A percentile compares a stretch with the other conserved stretches of the same genome.
Evolutionary conservation across 2,888 invertebrate species (phyloP).

Genomic region (Dorcus parallelipipedus): DNA sequence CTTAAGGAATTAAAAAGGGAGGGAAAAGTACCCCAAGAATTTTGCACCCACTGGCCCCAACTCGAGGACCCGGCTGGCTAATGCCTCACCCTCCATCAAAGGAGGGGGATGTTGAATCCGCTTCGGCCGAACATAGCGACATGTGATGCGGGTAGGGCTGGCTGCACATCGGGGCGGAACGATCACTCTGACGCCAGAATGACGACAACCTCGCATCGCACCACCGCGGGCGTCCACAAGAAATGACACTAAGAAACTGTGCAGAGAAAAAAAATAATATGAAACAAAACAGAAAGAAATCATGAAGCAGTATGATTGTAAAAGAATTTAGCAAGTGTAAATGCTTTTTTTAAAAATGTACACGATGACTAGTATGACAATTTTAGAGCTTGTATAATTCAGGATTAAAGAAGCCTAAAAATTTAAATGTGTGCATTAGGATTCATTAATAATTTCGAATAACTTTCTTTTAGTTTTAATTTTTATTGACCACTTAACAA

Average conservation of each 20-base stretch:
- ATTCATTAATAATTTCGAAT: too few relatives aligned
- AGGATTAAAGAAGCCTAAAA: too few relatives aligned
- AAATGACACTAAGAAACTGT: slow-evolving; percentile 96
- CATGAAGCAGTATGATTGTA: not conserved
- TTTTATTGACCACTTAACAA: too few relatives aligned
- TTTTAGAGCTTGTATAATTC: too few relatives aligned
- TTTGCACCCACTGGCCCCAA: slow-evolving; percentile 94
- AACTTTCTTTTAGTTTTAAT: too few relatives aligned
- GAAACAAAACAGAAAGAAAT: not conserved
- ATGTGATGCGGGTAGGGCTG: slow-evolving; percentile 94
- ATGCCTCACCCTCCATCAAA: slow-evolving; percentile 96
- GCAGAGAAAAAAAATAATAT: not conserved
- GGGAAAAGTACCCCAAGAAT: slow-evolving; percentile 77
- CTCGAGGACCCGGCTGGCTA: slow-evolving; percentile 91
- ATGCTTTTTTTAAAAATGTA: too few relatives aligned
- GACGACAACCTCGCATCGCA: slow-evolving; percentile 97
- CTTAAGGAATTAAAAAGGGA: not conserved
- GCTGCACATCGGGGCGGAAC: slow-evolving; percentile 94
- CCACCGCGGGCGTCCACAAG: slow-evolving; percentile 99
- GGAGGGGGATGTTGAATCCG: slow-evolving; percentile 85
- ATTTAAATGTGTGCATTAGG: too few relatives aligned
- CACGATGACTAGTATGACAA: too few relatives aligned
- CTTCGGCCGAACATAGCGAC: slow-evolving; percentile 77
- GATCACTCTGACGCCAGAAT: slow-evolving; percentile 94
- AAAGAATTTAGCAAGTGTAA: too few relatives aligned